phyloP scores from a whole-genome alignment of 1,140 invertebrate species.

The Thaumetopoea pityocampa region DNA sequence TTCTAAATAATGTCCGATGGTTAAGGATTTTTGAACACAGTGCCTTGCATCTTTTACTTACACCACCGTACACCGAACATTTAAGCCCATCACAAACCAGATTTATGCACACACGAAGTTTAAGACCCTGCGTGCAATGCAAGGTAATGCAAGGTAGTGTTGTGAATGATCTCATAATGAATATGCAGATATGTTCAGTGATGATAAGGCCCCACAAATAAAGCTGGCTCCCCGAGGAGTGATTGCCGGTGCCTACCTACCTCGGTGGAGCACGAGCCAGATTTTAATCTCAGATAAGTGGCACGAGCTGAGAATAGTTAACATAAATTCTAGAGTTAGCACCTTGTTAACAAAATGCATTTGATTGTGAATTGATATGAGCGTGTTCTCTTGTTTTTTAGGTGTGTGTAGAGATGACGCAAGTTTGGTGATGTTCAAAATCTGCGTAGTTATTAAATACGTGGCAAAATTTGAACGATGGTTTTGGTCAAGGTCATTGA shows the following conservation, averaged over 20 bases:
- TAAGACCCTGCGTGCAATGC: too few relatives aligned
- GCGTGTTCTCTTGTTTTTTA: constrained; percentile 15
- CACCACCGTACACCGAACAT: too few relatives aligned
- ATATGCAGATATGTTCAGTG: constrained; percentile 68
- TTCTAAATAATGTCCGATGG: too few relatives aligned
- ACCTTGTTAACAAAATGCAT: constrained; percentile 72
- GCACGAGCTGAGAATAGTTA: constrained; percentile 59
- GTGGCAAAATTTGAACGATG: too few relatives aligned
- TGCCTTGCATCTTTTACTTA: too few relatives aligned
- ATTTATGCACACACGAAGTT: too few relatives aligned
- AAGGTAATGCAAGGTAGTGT: constrained; percentile 49
- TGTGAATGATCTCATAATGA: constrained; percentile 70
- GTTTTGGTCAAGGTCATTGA: too few relatives aligned
- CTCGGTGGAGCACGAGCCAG: constrained; percentile 44
- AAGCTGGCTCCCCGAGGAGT: constrained; percentile 62
- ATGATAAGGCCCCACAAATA: constrained; percentile 67
- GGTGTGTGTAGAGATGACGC: neutral
- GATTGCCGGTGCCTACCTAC: constrained; percentile 59
- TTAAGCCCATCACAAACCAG: too few relatives aligned
- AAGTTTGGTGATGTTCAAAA: too few relatives aligned
- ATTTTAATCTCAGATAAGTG: constrained; percentile 74
- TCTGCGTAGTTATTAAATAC: too few relatives aligned
- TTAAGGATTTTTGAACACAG: too few relatives aligned
- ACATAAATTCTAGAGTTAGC: constrained; percentile 73
- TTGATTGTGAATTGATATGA: constrained; percentile 63